phyloP scores from a whole-genome alignment of 2,113 vertebrate species.

The Pagrus major region DNA sequence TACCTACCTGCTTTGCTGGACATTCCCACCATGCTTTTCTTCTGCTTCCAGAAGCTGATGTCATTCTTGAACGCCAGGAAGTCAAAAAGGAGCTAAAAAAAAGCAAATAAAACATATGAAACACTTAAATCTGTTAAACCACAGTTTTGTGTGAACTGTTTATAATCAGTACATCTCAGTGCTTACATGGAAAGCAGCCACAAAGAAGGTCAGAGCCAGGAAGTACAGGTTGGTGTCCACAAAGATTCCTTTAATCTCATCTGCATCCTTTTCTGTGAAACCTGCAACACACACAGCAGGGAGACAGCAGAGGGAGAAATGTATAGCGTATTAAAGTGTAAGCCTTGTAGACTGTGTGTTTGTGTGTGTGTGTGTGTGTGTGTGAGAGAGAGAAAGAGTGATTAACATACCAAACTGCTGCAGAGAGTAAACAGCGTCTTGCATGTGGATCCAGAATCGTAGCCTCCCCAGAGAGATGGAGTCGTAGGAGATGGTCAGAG shows the following conservation, averaged over 20 bases:
- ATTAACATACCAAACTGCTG: constrained; percentile 92
- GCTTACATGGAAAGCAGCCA: constrained; percentile 97
- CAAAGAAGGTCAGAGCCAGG: constrained; percentile 95
- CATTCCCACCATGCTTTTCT: constrained; percentile 98
- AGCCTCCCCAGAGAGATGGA: constrained; percentile 95
- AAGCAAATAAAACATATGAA: neutral
- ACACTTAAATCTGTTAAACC: neutral
- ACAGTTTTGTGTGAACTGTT: too few species aligned
- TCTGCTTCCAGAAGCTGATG: constrained; percentile 99
- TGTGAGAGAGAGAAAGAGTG: neutral
- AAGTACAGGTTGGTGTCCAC: constrained; percentile 99
- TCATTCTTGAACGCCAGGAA: constrained; percentile 99
- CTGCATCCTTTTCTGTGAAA: constrained; percentile 97
- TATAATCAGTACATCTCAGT: neutral
- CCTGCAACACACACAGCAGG: constrained; percentile 78
- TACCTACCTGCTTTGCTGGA: constrained; percentile 95
- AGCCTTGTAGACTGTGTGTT: neutral
- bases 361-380: neutral
- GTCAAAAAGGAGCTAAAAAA: constrained; percentile 95
- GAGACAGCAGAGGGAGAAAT: neutral
- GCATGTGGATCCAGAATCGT: constrained; percentile 99
- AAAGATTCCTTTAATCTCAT: constrained; percentile 99
- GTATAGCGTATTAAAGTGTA: neutral
- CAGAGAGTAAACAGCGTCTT: constrained; percentile 95
- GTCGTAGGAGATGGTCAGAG: constrained; percentile 94